Evolutionary conservation across 2,888 invertebrate genomes (phyloP).

Genomic region (Tethea ocularis): DNA sequence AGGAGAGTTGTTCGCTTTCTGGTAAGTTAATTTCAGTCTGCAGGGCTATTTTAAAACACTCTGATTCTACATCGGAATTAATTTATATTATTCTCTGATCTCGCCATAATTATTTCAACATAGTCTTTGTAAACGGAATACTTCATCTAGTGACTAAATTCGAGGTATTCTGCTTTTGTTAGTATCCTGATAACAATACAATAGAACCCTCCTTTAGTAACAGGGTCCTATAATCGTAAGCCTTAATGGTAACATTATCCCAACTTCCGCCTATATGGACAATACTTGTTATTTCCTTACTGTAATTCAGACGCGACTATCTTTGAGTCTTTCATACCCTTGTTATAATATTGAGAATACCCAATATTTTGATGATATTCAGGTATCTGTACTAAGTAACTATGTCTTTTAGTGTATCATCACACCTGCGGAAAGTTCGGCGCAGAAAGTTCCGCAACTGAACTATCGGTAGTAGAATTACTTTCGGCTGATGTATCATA

Average conservation of each 20-base stretch:
- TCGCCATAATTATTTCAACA: no score
- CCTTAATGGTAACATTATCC: neutral
- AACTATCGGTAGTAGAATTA: no score
- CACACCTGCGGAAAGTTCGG: no score
- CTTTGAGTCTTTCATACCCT: neutral
- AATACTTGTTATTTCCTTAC: neutral
- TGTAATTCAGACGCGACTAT: neutral
- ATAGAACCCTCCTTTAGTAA: neutral
- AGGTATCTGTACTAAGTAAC: no score
- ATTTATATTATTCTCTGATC: no score
- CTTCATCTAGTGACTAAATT: neutral
- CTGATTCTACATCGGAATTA: neutral
- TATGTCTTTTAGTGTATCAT: no score
- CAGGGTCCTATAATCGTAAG: neutral
- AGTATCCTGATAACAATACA: neutral
- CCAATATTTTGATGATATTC: no score
- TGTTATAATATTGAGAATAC: neutral
- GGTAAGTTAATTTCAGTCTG: constrained; percentile 79
- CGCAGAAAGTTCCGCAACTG: no score
- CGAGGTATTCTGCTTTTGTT: neutral
- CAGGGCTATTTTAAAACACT: no score
- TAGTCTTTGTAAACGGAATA: no score
- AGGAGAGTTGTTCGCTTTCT: constrained; percentile 90
- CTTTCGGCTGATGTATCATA: no score
- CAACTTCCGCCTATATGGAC: neutral